Conservation (phyloP, 2,797 vertebrate genomes). For the Karalla daura region DNA sequence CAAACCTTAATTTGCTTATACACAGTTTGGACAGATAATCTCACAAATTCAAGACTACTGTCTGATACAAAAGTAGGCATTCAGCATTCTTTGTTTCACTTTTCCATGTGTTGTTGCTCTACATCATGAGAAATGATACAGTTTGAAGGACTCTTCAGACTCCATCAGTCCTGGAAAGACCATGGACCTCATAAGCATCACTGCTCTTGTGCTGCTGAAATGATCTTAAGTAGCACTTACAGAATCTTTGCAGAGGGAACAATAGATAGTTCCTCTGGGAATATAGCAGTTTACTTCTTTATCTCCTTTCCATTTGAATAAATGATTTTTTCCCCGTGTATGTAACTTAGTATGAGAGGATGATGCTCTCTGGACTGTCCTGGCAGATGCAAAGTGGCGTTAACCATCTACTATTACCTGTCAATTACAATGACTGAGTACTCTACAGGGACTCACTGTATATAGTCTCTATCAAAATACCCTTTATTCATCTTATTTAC, state of each 20-base stretch:
- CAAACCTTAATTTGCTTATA: not conserved
- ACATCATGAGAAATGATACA: too few relatives aligned
- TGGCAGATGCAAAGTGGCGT: not conserved
- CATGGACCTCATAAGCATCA: too few relatives aligned
- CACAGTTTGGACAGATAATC: too few relatives aligned
- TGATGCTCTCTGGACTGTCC: not conserved
- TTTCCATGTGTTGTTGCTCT: too few relatives aligned
- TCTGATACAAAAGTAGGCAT: not conserved
- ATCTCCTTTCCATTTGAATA: not conserved
- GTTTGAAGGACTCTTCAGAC: too few relatives aligned
- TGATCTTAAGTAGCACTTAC: slow-evolving; percentile 1
- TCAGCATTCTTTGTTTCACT: not conserved
- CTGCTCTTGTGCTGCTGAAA: slow-evolving; percentile 1
- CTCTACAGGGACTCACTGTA: not conserved
- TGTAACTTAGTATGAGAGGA: not conserved
- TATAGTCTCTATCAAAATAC: slow-evolving; percentile 1
- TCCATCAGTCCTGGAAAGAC: too few relatives aligned
- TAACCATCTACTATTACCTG: slow-evolving; percentile 4
- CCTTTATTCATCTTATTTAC: slow-evolving; percentile 18
- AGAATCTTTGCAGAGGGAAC: not conserved
- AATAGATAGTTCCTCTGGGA: not conserved
- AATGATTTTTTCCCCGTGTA: not conserved
- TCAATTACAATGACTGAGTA: slow-evolving; percentile 3
- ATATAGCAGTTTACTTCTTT: not conserved
- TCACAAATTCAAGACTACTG: not conserved